Evolutionary conservation across 2,113 vertebrate species (phyloP), one percentile per base, ranked within the genome.

Genomic region (Erinaceus europaeus): DNA sequence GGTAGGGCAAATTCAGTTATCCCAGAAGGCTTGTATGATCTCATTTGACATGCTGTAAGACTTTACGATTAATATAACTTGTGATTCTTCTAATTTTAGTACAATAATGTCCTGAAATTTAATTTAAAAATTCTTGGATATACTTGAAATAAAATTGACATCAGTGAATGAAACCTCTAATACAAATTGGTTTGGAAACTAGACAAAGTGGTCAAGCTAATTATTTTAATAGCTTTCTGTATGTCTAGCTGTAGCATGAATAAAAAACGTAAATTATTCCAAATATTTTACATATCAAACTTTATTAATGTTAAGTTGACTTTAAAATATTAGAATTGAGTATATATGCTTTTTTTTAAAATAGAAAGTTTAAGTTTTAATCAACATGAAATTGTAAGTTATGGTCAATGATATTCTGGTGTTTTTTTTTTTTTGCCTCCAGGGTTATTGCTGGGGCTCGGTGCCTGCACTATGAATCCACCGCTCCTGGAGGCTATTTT

Each of bases 31-130:
- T 73, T 88, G 6, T 42, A 94, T 86, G 44, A 95, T 93, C 94
- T 96, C 78, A 80, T 89, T 69, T 90, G 88, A 52, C 73, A 91
- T 50, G 0, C 25, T 87, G 6, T 34, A 53, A 59, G 69, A 86
- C 29, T 91, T 62, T 40, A 86, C 32, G 52, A 90, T 48, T 92
- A 91, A 90, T 92, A 55, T 82, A 89, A 89, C 29, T 90, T 84
- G 44, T 27, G 86, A 87, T 91, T 92, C 81, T 8, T 83, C 90
- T 82, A 90, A 90, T 90, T 90, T 96, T 95, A 96, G 87, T 65
- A 79, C 53, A 90, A 74, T 81, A 76, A 76, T 79, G 42, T 65
- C 81, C 91, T 93, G 64, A 53, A 90, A 80, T 20, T 78, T 77
- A 90, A 84, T 20, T 81, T 77, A 89, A 76, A 86, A 64, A 93